Base-by-base conservation (phyloP, 2,113 vertebrate genomes). In the Cyphomyrus plagiostoma region DNA sequence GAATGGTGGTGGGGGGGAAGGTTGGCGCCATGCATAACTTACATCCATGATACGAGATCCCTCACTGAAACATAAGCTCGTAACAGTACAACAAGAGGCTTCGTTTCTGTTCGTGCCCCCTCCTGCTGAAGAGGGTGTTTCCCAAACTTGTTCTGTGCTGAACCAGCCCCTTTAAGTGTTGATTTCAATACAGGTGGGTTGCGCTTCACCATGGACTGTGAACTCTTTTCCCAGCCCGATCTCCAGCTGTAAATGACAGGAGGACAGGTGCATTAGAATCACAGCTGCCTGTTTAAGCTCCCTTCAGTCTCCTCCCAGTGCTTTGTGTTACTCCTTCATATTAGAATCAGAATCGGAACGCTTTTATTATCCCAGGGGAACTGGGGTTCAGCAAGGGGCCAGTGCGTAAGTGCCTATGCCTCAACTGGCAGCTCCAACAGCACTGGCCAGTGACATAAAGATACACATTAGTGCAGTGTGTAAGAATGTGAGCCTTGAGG, bases 21-120 rank as follows among this genome's bases (percentile, higher is more conserved):
- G 70, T 74, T 46, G n/a, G 13, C 1, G 4, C 39, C 80, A 85
- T 90, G 58, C 35, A 85, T 93, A 90, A 89, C 89, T 88, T 50
- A 91, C 6, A 48, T 23, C 88, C 48, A 89, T 85, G 89, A 88
- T 89, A 53, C 91, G 88, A 56, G n/a, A 88, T 35, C 74, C 2
- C 50, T 86, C 39, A 35, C 74, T 23, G 85, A 42, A 53, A 45
- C 9, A 17, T 56, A 11, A 23, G 4, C 84, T 23, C 23, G 19
- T 19, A 30, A 45, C 53, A 89, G 39, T 39, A 62, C 48, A 77
- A 17, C 21, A 48, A 82, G n/a, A 45, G 39, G 42, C 17, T 35
- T 88, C 21, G 13, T 52, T 83, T 53, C 21, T 53, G 48, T 42
- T 80, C 8, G 2, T n/a, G 23, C 23, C 58, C 58, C 58, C 2